Conservation (phyloP, 2,888 invertebrate genomes). For the Cacoxenus indagator region DNA sequence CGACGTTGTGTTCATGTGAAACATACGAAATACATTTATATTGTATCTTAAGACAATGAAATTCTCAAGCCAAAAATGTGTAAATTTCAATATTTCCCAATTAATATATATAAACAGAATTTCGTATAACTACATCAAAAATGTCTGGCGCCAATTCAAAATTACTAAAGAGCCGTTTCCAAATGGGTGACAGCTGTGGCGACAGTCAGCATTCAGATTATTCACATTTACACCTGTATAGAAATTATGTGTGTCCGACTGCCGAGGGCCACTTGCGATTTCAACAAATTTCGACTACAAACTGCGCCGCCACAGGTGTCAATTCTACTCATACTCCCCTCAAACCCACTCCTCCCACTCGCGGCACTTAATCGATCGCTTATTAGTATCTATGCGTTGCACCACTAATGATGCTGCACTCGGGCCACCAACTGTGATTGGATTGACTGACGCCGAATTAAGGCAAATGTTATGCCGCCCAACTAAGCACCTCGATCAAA, state of each 20-base stretch:
- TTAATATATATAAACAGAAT: not conserved
- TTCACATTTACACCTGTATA: conserved; percentile 58
- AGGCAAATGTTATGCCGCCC: not conserved
- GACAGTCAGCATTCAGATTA: conserved; percentile 50
- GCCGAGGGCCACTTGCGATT: conserved; percentile 18
- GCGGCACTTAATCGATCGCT: not conserved
- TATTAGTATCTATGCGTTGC: conserved; percentile 15
- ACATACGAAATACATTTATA: too few species aligned
- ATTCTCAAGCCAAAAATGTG: too few species aligned
- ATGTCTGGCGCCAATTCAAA: not conserved
- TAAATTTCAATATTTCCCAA: not conserved
- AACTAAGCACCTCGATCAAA: not conserved
- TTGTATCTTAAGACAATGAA: too few species aligned
- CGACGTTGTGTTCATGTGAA: too few species aligned
- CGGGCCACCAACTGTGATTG: conserved; percentile 51
- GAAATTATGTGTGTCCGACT: conserved; percentile 22
- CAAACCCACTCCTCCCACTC: not conserved
- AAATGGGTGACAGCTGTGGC: conserved; percentile 46
- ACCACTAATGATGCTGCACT: conserved; percentile 49
- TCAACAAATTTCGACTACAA: not conserved
- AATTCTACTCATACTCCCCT: not conserved
- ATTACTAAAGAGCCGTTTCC: conserved; percentile 16
- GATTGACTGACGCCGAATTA: not conserved
- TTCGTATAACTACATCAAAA: not conserved
- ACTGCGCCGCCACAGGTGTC: not conserved